Evolutionary conservation across 2,113 vertebrate species (phyloP).

Genomic region (Macquaria australasica): DNA sequence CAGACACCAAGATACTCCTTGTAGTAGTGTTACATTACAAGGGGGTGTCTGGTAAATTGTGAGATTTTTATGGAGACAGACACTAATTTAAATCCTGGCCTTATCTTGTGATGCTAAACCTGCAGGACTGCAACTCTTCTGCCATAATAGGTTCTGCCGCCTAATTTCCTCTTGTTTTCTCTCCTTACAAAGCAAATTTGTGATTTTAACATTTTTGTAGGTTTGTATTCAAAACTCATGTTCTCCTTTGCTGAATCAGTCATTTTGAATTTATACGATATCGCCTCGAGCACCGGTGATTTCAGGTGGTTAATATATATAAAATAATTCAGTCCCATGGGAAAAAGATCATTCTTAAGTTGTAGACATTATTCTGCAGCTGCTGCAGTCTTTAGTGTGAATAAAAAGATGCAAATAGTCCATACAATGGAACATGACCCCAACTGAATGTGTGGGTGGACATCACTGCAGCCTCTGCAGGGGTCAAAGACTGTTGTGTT

Average conservation of each 20-base stretch:
- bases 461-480: conserved; percentile 9
- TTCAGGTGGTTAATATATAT: neutral
- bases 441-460: neutral
- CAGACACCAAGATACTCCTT: neutral
- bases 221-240: neutral
- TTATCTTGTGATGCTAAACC: neutral
- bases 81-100: neutral
- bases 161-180: neutral
- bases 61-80: neutral
- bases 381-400: neutral
- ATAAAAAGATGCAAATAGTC: neutral
- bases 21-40: neutral
- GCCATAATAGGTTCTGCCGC: neutral
- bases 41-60: neutral
- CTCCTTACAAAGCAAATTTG: neutral
- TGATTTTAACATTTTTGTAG: neutral
- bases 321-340: neutral
- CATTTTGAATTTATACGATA: neutral
- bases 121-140: neutral
- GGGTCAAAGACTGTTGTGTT: neutral
- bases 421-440: neutral
- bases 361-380: neutral
- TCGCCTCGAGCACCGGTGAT: neutral
- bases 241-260: neutral
- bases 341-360: neutral